phyloP scores from a whole-genome alignment of 1,140 invertebrate species.

The Holotrichia oblita region DNA sequence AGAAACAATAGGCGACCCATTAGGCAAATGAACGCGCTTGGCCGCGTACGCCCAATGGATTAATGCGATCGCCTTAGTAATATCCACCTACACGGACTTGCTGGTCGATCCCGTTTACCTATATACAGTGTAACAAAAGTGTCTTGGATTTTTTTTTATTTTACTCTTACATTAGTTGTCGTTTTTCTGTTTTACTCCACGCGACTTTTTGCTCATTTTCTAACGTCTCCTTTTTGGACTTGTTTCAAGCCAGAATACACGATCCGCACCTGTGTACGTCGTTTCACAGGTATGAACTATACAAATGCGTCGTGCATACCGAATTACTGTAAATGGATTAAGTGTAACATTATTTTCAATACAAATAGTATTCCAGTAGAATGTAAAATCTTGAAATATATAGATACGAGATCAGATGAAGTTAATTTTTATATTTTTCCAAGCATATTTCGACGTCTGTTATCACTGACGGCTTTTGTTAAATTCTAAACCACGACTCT shows the following conservation, averaged over 20 bases:
- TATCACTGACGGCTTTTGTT: no score
- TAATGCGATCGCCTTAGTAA: constrained; percentile 42
- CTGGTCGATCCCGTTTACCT: constrained; percentile 42
- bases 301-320: constrained; percentile 5
- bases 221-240: neutral
- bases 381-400: no score
- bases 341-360: neutral
- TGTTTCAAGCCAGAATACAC: constrained; percentile 14
- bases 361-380: no score
- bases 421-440: no score
- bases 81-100: constrained; percentile 37
- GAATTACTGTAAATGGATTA: neutral
- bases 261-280: constrained; percentile 36
- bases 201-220: neutral
- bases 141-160: neutral
- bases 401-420: no score
- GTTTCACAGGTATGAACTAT: constrained; percentile 14
- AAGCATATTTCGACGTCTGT: no score
- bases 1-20: constrained; percentile 53
- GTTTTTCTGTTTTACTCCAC: constrained; percentile 8
- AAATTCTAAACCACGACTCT: no score
- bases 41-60: constrained; percentile 39
- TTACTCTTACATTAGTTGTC: constrained; percentile 5
- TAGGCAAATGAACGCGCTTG: constrained; percentile 53
- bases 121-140: constrained; percentile 49